Percentiles rank a stretch among this genome's conserved stretches.
Evolutionary conservation across 2,113 vertebrate species (phyloP).

Genomic region (Plotosus lineatus): DNA sequence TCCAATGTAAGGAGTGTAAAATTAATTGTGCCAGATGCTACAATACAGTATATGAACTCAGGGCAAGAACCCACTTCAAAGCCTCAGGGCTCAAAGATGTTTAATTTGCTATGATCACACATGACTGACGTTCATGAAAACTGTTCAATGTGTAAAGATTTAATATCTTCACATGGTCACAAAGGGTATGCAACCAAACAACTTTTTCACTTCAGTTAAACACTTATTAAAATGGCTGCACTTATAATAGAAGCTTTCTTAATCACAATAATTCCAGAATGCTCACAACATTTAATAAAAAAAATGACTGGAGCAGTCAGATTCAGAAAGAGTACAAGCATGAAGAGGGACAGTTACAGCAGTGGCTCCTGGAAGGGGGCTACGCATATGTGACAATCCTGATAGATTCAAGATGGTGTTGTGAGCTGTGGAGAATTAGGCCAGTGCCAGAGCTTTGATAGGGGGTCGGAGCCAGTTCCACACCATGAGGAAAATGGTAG

Average conservation of each 20-base stretch:
- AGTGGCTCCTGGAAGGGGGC: neutral
- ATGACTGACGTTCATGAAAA: neutral
- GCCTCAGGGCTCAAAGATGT: neutral
- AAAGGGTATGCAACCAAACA: neutral
- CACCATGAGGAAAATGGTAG: slow-evolving; percentile 15
- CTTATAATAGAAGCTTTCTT: neutral
- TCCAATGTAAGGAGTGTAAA: neutral
- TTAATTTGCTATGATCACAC: slow-evolving; percentile 21
- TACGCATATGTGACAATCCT: slow-evolving; percentile 54
- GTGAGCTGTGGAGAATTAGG: slow-evolving; percentile 22
- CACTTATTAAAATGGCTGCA: neutral
- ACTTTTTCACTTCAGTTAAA: neutral
- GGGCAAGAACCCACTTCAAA: neutral
- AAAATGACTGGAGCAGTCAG: neutral
- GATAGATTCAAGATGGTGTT: slow-evolving; percentile 78
- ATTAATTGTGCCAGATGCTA: slow-evolving; percentile 15
- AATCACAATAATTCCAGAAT: neutral
- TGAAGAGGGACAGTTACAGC: neutral
- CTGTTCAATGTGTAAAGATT: neutral
- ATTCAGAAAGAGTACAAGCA: neutral
- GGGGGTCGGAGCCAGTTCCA: slow-evolving; percentile 27
- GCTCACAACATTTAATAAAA: neutral
- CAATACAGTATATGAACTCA: slow-evolving; percentile 19
- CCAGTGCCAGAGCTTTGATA: slow-evolving; percentile 30
- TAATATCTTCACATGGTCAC: neutral